A percentile compares a stretch with the other conserved stretches of the same genome.
These are phyloP conservation scores for Antennarius maculatus DNA, from an alignment of 2,797 vertebrate species.

Conservation along the genomic window DNA sequence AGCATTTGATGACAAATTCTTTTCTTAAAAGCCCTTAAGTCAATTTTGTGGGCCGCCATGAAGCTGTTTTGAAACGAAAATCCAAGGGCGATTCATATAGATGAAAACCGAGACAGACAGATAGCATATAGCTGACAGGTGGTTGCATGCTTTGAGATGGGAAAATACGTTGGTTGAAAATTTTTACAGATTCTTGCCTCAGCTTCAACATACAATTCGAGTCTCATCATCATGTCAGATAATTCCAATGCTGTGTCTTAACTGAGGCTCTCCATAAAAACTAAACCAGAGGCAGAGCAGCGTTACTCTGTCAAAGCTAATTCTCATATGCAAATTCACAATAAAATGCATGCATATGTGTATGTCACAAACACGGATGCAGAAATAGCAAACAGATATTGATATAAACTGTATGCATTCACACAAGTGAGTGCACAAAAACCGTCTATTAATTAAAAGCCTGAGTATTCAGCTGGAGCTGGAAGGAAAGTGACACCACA, in stretches of 20 bases:
- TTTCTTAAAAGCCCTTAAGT: conserved; percentile 25
- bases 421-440: conserved; percentile 6
- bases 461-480: conserved; percentile 43
- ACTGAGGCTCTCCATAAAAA: conserved; percentile 16
- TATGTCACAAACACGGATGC: conserved; percentile 15
- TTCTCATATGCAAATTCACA: conserved; percentile 14
- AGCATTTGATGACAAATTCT: conserved; percentile 24
- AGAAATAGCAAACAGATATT: conserved; percentile 11
- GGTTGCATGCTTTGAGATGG: neutral
- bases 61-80: neutral
- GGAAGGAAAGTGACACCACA: conserved; percentile 43
- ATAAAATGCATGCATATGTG: conserved; percentile 20
- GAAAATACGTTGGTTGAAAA: conserved; percentile 1
- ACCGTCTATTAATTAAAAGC: conserved; percentile 62
- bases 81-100: no score
- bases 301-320: conserved; percentile 27
- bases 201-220: conserved; percentile 3
- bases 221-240: conserved; percentile 7
- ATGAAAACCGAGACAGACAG: neutral
- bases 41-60: conserved; percentile 11
- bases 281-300: conserved; percentile 22
- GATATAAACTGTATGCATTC: conserved; percentile 13
- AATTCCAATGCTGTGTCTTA: conserved; percentile 25
- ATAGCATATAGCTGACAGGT: neutral
- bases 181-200: conserved; percentile 6